These are phyloP conservation scores for Dermatemys mawii DNA, from an alignment of 2,113 vertebrate genomes.

Conservation along the genomic window DNA sequence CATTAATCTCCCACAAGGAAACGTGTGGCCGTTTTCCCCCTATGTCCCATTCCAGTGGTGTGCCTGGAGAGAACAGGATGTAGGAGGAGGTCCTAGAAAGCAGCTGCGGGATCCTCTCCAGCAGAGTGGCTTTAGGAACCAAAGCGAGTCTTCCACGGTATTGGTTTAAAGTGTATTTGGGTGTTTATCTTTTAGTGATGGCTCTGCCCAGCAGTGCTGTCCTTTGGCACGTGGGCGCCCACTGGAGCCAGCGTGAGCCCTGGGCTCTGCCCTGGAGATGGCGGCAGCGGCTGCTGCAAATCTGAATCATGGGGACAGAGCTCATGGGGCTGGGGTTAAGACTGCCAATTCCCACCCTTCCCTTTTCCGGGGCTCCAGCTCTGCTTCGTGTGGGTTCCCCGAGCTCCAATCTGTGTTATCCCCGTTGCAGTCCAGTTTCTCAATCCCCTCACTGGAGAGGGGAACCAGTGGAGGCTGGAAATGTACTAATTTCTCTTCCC, in stretches of 20 bases:
- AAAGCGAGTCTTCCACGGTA: fast-evolving
- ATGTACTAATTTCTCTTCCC: background rate
- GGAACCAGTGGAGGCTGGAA: no score
- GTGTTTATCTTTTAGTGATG: fast-evolving
- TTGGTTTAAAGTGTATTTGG: fast-evolving
- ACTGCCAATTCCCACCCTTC: background rate
- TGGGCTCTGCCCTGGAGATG: background rate
- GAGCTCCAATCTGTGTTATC: no score
- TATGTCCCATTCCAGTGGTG: background rate
- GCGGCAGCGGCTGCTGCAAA: background rate
- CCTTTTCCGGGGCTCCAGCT: fast-evolving
- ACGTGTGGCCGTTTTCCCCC: background rate
- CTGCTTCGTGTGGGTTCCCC: background rate
- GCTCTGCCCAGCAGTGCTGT: background rate
- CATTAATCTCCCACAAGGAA: background rate
- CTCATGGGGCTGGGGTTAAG: no score
- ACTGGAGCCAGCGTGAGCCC: background rate
- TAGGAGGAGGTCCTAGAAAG: background rate
- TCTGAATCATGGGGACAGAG: fast-evolving
- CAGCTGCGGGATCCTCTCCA: background rate
- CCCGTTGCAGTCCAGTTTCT: no score
- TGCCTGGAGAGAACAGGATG: background rate
- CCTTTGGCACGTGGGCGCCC: fast-evolving
- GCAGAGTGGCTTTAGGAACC: fast-evolving
- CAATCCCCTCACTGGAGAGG: background rate